Evolutionary conservation across 2,888 invertebrate species (phyloP), one percentile per base, ranked within the genome.

Genomic region (Seira musarum): DNA sequence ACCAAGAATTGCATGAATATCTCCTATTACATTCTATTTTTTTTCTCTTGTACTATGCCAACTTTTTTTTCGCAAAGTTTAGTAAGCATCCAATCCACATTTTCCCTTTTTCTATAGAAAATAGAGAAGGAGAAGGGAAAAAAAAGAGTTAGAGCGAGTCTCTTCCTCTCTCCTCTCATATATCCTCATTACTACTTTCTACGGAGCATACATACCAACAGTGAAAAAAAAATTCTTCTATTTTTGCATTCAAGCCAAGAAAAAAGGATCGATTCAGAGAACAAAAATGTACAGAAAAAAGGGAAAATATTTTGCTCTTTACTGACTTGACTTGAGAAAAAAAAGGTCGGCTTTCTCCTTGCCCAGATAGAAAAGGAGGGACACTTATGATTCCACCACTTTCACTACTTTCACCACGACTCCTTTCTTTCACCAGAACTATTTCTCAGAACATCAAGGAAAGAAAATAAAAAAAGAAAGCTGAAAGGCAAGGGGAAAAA

Each of bases 161-260:
- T 60, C 24, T 63, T 22, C 24, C 24, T 6, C 24, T 5, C n/a
- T 30, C 65, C 35, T 13, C 17, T 49, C 65, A 30, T 17, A 35
- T 65, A 30, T 65, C 30, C 65, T 19, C 25, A 65, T 65, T 35
- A 65, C 30, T 30, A 30, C 30, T 60, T 21, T 60, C 19, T n/a
- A 60, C 17, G 19, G 17, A 60, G 8, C 10, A 60, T 5, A 15
- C 17, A 17, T n/a, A 60, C 60, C 60, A 60, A 19, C 63, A 63
- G 5, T 13, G 3, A 30, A 60, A 69, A 6, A 53, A 61, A 24
- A 61, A 24, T 13, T 21, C 22, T 24, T 61, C 61, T 61, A 61
- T 75, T 71, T 71, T 78, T 71, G 71, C 66, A 67, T 71, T 65
- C 30, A 71, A 53, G 78, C 78, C 78, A 78, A 78, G 71, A 78